Base-by-base conservation (phyloP, 2,113 vertebrate species). In the Pseudorasbora parva region DNA sequence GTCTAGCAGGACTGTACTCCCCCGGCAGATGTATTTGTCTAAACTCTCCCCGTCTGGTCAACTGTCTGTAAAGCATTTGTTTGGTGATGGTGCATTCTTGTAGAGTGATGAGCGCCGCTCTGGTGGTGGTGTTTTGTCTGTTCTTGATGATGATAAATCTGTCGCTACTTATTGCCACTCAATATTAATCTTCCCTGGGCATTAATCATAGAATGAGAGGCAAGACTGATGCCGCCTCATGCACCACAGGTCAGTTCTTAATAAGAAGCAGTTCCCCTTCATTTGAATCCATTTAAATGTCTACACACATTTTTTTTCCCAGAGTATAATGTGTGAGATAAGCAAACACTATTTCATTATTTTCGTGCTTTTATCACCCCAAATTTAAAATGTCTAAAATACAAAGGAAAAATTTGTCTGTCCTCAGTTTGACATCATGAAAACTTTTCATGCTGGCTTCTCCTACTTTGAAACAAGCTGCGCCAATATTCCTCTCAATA, bases 241-340 rank as follows among this genome's bases (percentile, higher is more conserved):
- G 78, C 45, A 80, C 59, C 27, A 17, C 73, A 87, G 90, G 91
- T 93, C 90, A 93, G 47, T n/a, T 83, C 43, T 56, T 92, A 93
- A 92, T 94, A 77, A 87, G 89, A 93, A 92, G 86, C 90, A 92
- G 92, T 83, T 88, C 87, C 12, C 85, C 78, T 81, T 88, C 74
- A 56, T 80, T 86, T 83, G 86, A 82, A 78, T 88, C 69, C 83
- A 79, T 88, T 85, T 82, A 21, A 45, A 56, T 64, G 71, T 27
- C 77, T 64, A 41, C 56, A 43, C n/a, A 9, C 7, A 33, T 59
- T 77, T 75, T 83, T 10, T 80, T 78, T 87, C n/a, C n/a, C 2
- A 71, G 21, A 81, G 30, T 6, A 17, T 14, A 6, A 33, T 81
- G 8, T 14, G 9, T 56, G 30, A 59, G 21, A 74, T 33, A 43